Base-by-base conservation (phyloP, 1,140 invertebrate species). In the Scaptomyza graminum region DNA sequence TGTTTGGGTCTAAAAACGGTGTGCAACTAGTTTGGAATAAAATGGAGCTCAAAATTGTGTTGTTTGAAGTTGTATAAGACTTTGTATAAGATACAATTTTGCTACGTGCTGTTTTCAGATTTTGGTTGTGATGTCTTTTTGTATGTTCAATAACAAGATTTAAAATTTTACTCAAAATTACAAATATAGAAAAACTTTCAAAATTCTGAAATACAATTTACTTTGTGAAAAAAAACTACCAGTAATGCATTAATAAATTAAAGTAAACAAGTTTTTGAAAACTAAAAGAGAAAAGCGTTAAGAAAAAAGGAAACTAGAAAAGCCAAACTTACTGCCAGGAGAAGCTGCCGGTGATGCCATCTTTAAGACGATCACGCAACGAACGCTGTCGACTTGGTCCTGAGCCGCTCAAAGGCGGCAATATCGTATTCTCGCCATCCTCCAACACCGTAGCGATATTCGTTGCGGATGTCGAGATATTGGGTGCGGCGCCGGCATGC, bases 301-400 rank as follows among this genome's bases (percentile, higher is more conserved):
- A 44, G 49, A 77, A 68, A 72, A 43, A 39, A 0, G 46, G 1
- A 49, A 56, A 44, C 47, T 47, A 41, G 43, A 60, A 37, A 47
- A 44, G 52, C 28, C 60, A 46, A 90, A 95, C 95, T 95, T 93
- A 95, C 95, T 95, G 95, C 95, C 95, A 95, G 74, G 94, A 94
- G 83, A 95, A 95, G 90, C 95, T 95, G 88, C 94, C 94, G 31
- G 95, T 94, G 91, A 96, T 95, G 77, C 95, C 95, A 50, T 96
- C 95, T 84, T 95, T 94, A 43, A 96, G 93, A 16, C 95, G 93
- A 90, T 96, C 95, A 89, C 95, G 95, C 75, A 96, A 91, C 1
- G 94, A 95, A 39, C 94, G 94, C 73, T 95, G 93, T 47, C 94
- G 87, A 69, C 94, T 93, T 18, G 94, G 93, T 18, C 93, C 94